These are phyloP conservation scores for Oreochromis tanganicae DNA, from an alignment of 2,113 vertebrate genomes.

Conservation along the genomic window DNA sequence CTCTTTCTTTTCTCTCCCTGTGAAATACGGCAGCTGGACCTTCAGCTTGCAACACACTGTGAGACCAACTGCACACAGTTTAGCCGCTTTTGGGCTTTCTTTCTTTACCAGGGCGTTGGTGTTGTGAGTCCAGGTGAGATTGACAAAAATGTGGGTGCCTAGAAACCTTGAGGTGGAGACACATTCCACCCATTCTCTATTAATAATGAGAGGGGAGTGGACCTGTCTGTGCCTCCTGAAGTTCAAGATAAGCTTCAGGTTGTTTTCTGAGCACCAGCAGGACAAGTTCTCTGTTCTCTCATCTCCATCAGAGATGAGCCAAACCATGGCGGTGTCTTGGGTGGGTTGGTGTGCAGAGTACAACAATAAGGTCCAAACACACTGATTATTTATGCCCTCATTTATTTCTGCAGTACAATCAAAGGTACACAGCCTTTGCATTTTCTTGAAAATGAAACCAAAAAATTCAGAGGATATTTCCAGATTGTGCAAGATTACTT, in stretches of 20 bases:
- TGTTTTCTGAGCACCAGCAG: neutral
- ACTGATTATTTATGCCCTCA: neutral
- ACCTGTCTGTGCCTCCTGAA: neutral
- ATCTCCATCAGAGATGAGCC: neutral
- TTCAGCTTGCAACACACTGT: neutral
- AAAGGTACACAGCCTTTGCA: rapidly evolving
- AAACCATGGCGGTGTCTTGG: neutral
- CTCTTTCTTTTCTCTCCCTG: neutral
- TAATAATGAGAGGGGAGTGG: neutral
- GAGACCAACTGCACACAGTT: neutral
- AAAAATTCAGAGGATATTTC: neutral
- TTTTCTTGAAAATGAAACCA: neutral
- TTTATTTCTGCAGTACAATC: rapidly evolving
- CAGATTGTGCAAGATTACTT: neutral
- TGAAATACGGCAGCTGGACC: neutral
- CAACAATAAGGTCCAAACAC: neutral
- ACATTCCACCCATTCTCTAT: neutral
- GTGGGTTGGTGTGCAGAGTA: neutral
- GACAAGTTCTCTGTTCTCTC: neutral
- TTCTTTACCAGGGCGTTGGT: rapidly evolving
- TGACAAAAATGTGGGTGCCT: neutral
- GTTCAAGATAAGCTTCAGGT: rapidly evolving
- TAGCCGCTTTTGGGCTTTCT: neutral
- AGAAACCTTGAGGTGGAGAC: neutral
- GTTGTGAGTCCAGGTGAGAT: rapidly evolving